Evolutionary conservation across 2,888 invertebrate species (phyloP).

Genomic region (Stratiomys singularior): DNA sequence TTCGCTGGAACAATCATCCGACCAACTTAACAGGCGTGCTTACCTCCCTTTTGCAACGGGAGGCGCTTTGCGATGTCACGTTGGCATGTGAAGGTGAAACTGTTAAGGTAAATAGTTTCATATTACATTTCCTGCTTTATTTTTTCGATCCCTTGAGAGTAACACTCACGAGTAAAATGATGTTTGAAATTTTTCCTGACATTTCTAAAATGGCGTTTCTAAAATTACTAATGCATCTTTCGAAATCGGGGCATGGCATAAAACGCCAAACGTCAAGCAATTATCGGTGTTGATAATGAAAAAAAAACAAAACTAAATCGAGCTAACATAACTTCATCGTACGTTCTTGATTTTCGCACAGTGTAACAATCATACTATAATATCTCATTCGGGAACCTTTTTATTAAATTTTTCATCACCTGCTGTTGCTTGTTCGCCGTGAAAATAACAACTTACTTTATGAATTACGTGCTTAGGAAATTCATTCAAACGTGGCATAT

Average conservation of each 20-base stretch:
- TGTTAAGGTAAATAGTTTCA: constrained; percentile 71
- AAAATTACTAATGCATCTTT: too few species aligned
- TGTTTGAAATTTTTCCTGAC: too few species aligned
- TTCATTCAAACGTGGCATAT: neutral
- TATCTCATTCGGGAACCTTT: neutral
- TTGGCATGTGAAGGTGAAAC: constrained; percentile 91
- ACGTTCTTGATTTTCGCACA: too few species aligned
- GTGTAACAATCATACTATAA: too few species aligned
- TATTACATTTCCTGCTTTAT: constrained; percentile 7
- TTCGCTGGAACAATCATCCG: constrained; percentile 95
- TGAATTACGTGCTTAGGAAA: constrained; percentile 40
- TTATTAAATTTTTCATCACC: constrained; percentile 39
- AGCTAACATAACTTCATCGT: too few species aligned
- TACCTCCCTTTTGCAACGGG: constrained; percentile 85
- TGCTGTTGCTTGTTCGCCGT: neutral
- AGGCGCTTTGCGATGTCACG: constrained; percentile 92
- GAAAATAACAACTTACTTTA: constrained; percentile 19
- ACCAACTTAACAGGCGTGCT: constrained; percentile 91
- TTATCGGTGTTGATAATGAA: too few species aligned
- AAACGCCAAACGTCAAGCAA: too few species aligned
- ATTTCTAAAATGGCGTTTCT: too few species aligned
- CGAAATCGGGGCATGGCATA: too few species aligned
- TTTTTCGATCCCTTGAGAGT: neutral
- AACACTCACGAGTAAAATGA: too few species aligned
- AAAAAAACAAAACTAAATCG: too few species aligned